phyloP scores from a whole-genome alignment of 2,113 vertebrate genomes.

The Parotia lawesii region DNA sequence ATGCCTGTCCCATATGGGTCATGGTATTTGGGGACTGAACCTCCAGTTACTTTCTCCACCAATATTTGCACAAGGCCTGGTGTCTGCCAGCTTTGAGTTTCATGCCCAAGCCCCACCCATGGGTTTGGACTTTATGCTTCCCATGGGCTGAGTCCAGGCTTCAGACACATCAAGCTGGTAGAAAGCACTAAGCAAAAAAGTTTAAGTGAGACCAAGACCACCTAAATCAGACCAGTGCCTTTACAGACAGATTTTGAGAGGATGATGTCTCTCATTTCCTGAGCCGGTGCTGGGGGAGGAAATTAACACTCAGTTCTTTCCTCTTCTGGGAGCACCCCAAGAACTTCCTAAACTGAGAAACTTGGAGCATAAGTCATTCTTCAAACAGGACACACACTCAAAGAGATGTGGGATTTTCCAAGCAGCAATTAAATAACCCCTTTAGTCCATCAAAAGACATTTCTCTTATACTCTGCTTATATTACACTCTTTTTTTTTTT shows the following conservation, averaged over 20 bases:
- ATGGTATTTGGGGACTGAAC: neutral
- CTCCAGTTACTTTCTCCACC: neutral
- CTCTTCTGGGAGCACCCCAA: neutral
- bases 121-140: neutral
- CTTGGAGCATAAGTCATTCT: neutral
- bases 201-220: neutral
- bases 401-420: neutral
- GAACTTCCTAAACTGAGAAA: neutral
- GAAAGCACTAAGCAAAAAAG: neutral
- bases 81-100: neutral
- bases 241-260: neutral
- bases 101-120: too few species aligned
- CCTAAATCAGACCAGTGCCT: neutral
- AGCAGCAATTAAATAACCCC: neutral
- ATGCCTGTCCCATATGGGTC: neutral
- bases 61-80: neutral
- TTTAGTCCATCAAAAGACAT: neutral
- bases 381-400: neutral
- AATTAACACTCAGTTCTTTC: neutral
- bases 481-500: neutral
- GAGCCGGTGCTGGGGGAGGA: neutral
- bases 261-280: neutral
- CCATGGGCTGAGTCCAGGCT: neutral
- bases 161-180: neutral
- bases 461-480: neutral